Evolutionary conservation across 2,797 vertebrate genomes (phyloP).

Genomic region (Picus viridis): DNA sequence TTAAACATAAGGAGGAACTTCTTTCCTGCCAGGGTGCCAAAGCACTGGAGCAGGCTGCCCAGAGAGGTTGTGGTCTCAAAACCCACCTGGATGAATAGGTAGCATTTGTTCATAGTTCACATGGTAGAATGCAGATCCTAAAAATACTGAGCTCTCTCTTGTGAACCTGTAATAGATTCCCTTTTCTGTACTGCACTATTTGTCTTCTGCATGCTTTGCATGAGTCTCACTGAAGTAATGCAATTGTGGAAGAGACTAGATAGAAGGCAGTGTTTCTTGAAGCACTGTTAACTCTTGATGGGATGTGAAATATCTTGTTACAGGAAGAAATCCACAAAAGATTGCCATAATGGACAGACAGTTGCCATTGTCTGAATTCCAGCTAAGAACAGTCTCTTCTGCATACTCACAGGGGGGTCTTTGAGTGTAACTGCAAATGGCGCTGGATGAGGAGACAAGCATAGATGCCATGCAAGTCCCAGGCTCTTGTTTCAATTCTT

Average conservation of each 20-base stretch:
- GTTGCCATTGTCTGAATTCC: not conserved
- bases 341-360: not conserved
- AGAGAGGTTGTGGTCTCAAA: too few species aligned
- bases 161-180: fast-evolving
- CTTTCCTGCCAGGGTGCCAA: too few species aligned
- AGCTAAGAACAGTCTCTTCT: not conserved
- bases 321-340: fast-evolving
- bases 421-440: not conserved
- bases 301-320: too few species aligned
- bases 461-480: fast-evolving
- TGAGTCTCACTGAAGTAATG: not conserved
- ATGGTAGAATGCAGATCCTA: not conserved
- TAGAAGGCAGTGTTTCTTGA: not conserved
- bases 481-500: fast-evolving
- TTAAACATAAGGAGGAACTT: too few species aligned
- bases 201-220: not conserved
- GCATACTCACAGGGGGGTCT: not conserved
- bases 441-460: not conserved
- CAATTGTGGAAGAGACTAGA: not conserved
- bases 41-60: too few species aligned
- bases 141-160: not conserved
- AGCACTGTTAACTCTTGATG: not conserved
- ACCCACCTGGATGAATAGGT: too few species aligned
- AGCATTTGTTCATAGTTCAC: not conserved
- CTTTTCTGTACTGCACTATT: not conserved